Evolutionary conservation across 2,888 invertebrate species (phyloP), one percentile per base, ranked within the genome.

Genomic region (Heliconius ethilla): DNA sequence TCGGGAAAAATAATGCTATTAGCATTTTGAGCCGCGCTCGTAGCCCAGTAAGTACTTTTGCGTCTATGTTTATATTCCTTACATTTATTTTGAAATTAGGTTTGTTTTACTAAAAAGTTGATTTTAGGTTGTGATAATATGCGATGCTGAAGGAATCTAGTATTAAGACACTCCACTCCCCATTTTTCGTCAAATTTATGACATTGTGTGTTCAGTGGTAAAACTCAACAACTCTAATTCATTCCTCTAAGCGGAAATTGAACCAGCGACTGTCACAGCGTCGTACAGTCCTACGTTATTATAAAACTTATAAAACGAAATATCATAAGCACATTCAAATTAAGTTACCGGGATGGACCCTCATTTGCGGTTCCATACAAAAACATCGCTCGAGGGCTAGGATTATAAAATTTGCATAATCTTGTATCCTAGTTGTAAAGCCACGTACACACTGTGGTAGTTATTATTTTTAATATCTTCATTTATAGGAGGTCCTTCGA

Each of bases 351-450:
- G 40, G 25, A 59, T 59, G 66, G 29, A 73, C 76, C 62, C 77
- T 62, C 77, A 74, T 74, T 74, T 74, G 74, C 63, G 74, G 74
- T 1, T 63, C 45, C 40, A 27, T 74, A 67, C 77, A 77, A 77
- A 77, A 77, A 77, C 77, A 67, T 66, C 75, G 81, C 76, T 77
- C 67, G 75, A 78, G 81, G 79, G 80, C 77, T 74, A 67, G 78
- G 87, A 88, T 89, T 91, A 89, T 90, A 89, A 84, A 84, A 91
- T 91, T 91, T 88, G 87, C 91, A 91, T 91, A 91, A 91, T 91
- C 89, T 87, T 70, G 80, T 77, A 79, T 78, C 65, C 51, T 78
- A 81, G 69, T 76, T 75, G 65, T 78, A 82, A 77, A 75, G 63
- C 74, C 22, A 25, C 62, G 74, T 22, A 40, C 63, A 74, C 63